Conservation (phyloP, 2,113 vertebrate genomes). For the Muscicapa adusta region DNA sequence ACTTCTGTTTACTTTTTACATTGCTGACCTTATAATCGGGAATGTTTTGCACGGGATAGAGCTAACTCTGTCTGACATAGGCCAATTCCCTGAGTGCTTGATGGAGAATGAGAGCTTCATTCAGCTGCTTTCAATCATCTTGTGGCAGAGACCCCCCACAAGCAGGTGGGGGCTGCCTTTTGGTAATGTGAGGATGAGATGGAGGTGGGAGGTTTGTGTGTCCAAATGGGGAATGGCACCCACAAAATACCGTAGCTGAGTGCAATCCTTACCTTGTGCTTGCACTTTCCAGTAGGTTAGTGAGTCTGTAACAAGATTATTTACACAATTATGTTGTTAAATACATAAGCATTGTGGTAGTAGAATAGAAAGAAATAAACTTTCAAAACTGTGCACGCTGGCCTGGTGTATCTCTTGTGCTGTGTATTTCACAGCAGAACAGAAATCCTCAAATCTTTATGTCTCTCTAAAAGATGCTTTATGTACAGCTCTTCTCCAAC, state of each 20-base stretch:
- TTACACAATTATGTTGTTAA: background rate
- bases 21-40: background rate
- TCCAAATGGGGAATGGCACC: background rate
- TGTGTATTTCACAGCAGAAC: background rate
- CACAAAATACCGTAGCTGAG: background rate
- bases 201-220: background rate
- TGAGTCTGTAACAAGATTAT: background rate
- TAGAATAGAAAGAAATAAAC: background rate
- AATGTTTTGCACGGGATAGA: background rate
- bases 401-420: rapidly evolving
- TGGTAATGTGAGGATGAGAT: background rate
- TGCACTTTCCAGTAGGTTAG: background rate
- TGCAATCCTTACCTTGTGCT: background rate
- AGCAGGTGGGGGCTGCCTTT: background rate
- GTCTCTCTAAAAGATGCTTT: background rate
- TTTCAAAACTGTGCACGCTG: rapidly evolving
- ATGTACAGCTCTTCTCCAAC: background rate
- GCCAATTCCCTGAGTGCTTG: background rate
- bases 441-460: background rate
- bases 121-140: slow-evolving; percentile 44
- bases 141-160: background rate
- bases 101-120: background rate
- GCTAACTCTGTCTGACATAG: background rate
- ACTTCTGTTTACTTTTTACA: slow-evolving; percentile 17
- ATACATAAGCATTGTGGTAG: background rate